Evolutionary conservation across 2,888 invertebrate species (phyloP).

Genomic region (Tetragnatha montana): DNA sequence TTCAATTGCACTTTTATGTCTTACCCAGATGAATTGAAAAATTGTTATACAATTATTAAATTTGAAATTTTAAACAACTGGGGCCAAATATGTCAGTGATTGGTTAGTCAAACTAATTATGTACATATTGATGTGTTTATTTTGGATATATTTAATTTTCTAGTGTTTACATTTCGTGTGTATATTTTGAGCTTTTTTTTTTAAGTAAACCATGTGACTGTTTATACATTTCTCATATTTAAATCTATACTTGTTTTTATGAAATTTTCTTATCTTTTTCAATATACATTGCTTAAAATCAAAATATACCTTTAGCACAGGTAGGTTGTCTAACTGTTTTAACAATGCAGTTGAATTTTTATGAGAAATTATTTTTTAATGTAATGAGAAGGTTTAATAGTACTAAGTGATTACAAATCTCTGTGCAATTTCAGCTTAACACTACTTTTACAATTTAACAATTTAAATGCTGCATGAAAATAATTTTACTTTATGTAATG

Average conservation of each 20-base stretch:
- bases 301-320: neutral
- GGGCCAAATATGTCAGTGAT: slow-evolving; percentile 52
- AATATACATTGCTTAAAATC: neutral
- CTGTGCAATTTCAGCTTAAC: slow-evolving; percentile 14
- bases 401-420: neutral
- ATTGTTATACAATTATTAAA: neutral
- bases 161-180: slow-evolving; percentile 38
- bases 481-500: slow-evolving; percentile 19
- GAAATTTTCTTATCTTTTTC: slow-evolving; percentile 10
- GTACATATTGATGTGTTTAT: slow-evolving; percentile 50
- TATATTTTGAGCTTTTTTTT: slow-evolving; percentile 50
- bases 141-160: slow-evolving; percentile 5
- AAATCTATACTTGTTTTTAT: slow-evolving; percentile 46
- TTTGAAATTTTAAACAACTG: slow-evolving; percentile 25
- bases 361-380: neutral
- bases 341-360: neutral
- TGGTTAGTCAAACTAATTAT: slow-evolving; percentile 54
- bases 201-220: slow-evolving; percentile 29
- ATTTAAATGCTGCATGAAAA: neutral
- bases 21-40: neutral
- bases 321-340: neutral
- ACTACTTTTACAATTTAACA: too few species aligned
- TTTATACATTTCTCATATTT: slow-evolving; percentile 56
- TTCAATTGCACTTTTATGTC: neutral
- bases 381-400: neutral